Percentiles rank a stretch among this genome's conserved stretches.
Conservation (phyloP, 2,797 vertebrate genomes). For the Parotocinclus haroldoi region DNA sequence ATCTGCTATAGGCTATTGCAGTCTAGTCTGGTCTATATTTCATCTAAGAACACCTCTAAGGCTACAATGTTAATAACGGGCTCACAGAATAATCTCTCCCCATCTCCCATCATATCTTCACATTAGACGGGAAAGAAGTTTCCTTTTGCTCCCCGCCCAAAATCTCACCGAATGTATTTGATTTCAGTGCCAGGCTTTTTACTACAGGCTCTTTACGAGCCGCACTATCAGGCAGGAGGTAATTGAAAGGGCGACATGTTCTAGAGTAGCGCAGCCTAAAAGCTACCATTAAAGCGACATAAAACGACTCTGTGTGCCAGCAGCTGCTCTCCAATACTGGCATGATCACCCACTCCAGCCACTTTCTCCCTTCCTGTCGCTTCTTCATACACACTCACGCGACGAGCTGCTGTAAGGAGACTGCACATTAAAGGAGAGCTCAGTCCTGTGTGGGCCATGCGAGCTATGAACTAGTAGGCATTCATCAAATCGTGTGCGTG, state of each 20-base stretch:
- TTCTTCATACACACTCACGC: neutral
- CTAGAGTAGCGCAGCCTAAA: slow-evolving; percentile 68
- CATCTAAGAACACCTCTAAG: slow-evolving; percentile 31
- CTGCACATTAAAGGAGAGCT: slow-evolving; percentile 24
- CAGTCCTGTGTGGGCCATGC: slow-evolving; percentile 20
- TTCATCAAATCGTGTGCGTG: slow-evolving; percentile 11
- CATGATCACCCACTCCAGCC: slow-evolving; percentile 29
- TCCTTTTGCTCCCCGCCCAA: neutral
- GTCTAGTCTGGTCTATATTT: slow-evolving; percentile 20
- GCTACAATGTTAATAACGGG: slow-evolving; percentile 36
- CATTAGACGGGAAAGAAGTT: slow-evolving; percentile 25
- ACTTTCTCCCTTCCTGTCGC: neutral
- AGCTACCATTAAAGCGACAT: slow-evolving; percentile 76
- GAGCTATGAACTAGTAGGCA: slow-evolving; percentile 5
- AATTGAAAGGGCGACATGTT: slow-evolving; percentile 73
- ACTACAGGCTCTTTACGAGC: slow-evolving; percentile 65
- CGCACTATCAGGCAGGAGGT: slow-evolving; percentile 71
- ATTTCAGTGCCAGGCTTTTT: slow-evolving; percentile 63
- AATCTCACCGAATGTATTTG: slow-evolving; percentile 59
- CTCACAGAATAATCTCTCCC: slow-evolving; percentile 26
- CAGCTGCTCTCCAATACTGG: slow-evolving; percentile 60
- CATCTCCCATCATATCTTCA: slow-evolving; percentile 22
- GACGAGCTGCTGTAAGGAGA: slow-evolving; percentile 4
- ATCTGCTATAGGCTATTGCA: slow-evolving; percentile 15
- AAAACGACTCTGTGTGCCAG: slow-evolving; percentile 67